Percentiles rank a stretch among this genome's conserved stretches.
Evolutionary conservation across 1,140 invertebrate genomes (phyloP).

Genomic region (Apocrypta bakeri): DNA sequence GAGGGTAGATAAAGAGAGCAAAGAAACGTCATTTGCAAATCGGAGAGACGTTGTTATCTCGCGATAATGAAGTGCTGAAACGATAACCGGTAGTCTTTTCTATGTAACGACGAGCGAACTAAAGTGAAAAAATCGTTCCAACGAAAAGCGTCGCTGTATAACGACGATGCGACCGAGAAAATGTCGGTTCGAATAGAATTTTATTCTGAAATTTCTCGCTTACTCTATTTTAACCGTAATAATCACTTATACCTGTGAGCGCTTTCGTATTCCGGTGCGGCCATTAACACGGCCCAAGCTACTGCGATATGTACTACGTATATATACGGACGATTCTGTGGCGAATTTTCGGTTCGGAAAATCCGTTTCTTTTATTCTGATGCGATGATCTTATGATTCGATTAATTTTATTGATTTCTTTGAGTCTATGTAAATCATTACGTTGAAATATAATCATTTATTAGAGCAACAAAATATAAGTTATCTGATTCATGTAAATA

Average conservation of each 20-base stretch:
- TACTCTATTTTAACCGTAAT: background rate
- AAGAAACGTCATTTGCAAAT: slow-evolving; percentile 24
- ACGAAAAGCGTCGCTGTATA: background rate
- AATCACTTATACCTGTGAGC: background rate
- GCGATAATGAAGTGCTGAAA: slow-evolving; percentile 22
- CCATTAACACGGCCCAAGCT: background rate
- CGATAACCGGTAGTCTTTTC: background rate
- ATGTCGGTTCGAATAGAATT: too few species aligned
- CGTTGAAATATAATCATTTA: too few species aligned
- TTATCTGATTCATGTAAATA: too few species aligned
- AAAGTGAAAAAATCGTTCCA: background rate
- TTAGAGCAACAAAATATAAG: too few species aligned
- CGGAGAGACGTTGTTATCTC: slow-evolving; percentile 20
- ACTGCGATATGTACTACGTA: too few species aligned
- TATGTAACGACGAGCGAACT: background rate
- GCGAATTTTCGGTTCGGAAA: too few species aligned
- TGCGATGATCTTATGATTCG: too few species aligned
- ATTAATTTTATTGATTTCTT: too few species aligned
- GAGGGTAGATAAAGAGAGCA: background rate
- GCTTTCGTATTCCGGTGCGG: background rate
- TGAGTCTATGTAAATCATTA: too few species aligned
- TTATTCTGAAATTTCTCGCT: background rate
- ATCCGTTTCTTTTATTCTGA: too few species aligned
- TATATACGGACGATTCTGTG: too few species aligned
- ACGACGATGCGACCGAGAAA: too few species aligned